Evolutionary conservation across 2,113 vertebrate genomes (phyloP).

Genomic region (Chlorocebus sabaeus): DNA sequence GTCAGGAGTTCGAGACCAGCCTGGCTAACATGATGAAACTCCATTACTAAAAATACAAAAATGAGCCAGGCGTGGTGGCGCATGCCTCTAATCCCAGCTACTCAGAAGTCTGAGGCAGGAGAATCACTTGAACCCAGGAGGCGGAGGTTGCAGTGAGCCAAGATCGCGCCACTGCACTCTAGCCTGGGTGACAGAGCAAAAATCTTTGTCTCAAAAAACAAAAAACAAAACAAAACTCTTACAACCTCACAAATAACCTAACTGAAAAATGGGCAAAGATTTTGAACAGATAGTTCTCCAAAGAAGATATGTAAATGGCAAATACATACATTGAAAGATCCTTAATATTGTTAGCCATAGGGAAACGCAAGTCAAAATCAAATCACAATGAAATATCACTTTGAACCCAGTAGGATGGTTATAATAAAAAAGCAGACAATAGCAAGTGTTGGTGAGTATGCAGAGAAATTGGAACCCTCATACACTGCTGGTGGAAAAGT

Average conservation of each 20-base stretch:
- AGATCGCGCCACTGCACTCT: too few species aligned
- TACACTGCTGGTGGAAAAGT: not conserved
- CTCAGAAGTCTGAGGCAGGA: too few species aligned
- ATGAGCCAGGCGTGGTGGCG: too few species aligned
- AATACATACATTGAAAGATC: not conserved
- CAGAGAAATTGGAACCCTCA: not conserved
- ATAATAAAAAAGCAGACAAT: not conserved
- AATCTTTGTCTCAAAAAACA: not conserved
- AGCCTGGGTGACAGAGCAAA: too few species aligned
- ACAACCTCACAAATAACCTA: not conserved
- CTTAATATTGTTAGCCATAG: not conserved
- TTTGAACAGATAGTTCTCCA: not conserved
- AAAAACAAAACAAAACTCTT: not conserved
- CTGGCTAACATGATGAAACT: too few species aligned
- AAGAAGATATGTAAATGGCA: not conserved
- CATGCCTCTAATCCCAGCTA: too few species aligned
- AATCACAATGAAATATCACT: not conserved
- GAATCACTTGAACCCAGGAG: too few species aligned
- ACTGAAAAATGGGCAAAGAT: not conserved
- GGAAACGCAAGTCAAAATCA: slow-evolving; percentile 18
- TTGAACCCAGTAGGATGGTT: not conserved
- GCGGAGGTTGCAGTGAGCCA: too few species aligned
- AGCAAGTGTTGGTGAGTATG: not conserved
- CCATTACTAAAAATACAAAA: too few species aligned
- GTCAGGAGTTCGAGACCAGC: too few species aligned